These are phyloP conservation scores for Hystrix brachyura DNA, from an alignment of 2,113 vertebrate species.

Conservation along the genomic window DNA sequence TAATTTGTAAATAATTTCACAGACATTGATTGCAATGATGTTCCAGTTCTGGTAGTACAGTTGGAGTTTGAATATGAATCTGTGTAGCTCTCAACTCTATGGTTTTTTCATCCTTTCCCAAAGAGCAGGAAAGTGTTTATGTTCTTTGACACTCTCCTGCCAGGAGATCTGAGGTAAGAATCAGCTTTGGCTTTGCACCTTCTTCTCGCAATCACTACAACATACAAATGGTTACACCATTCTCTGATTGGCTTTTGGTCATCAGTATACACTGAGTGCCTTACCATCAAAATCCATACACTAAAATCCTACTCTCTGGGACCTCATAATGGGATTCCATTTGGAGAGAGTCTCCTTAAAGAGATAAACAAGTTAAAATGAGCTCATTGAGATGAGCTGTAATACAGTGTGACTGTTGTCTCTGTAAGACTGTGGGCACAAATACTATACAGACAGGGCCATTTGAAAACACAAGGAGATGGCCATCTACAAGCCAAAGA, in stretches of 20 bases:
- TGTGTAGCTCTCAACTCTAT: background rate
- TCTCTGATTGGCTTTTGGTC: background rate
- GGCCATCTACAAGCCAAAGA: background rate
- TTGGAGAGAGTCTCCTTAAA: background rate
- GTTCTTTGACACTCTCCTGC: background rate
- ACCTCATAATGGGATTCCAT: background rate
- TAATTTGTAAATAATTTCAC: background rate
- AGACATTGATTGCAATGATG: background rate
- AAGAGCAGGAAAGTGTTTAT: background rate
- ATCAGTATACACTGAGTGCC: background rate
- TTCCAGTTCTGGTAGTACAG: background rate
- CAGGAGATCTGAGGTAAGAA: background rate
- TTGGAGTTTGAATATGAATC: background rate
- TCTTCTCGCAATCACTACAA: background rate
- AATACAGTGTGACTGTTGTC: background rate
- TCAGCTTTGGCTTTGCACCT: background rate
- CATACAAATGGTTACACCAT: fast-evolving
- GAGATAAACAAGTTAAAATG: background rate
- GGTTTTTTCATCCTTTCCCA: background rate
- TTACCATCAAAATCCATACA: background rate
- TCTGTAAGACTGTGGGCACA: background rate
- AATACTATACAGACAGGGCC: background rate
- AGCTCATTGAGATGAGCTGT: background rate
- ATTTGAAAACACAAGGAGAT: background rate
- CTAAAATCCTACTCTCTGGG: background rate